Evolutionary conservation across 2,797 vertebrate genomes (phyloP).

Genomic region (Gymnoscopelus braueri): DNA sequence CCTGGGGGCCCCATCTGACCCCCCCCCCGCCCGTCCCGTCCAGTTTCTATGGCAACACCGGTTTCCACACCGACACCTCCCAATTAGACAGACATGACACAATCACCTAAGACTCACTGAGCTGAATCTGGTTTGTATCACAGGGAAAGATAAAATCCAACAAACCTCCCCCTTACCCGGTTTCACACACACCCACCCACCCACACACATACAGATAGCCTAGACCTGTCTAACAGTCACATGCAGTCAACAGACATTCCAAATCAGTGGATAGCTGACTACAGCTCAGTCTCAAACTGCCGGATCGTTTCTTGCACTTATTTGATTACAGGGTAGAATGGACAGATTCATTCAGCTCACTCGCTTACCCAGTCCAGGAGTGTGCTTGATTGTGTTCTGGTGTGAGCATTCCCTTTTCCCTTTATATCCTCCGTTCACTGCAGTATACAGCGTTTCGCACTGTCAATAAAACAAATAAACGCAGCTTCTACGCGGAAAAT

Average conservation of each 20-base stretch:
- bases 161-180: not conserved
- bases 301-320: slow-evolving; percentile 21
- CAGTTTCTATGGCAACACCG: slow-evolving; percentile 69
- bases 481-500: slow-evolving; percentile 31
- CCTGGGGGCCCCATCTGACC: slow-evolving; percentile 40
- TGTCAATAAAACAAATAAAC: slow-evolving; percentile 39
- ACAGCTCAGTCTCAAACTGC: slow-evolving; percentile 40
- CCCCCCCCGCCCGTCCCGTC: slow-evolving; percentile 34
- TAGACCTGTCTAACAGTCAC: slow-evolving; percentile 59
- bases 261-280: slow-evolving; percentile 61
- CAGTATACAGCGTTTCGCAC: slow-evolving; percentile 64
- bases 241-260: slow-evolving; percentile 65
- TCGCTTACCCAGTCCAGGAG: slow-evolving; percentile 72
- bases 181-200: slow-evolving; percentile 35
- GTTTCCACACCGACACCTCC: slow-evolving; percentile 66
- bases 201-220: slow-evolving; percentile 44
- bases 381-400: slow-evolving; percentile 42
- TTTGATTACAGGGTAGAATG: slow-evolving; percentile 59
- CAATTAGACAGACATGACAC: slow-evolving; percentile 72
- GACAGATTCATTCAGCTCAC: slow-evolving; percentile 49
- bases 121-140: slow-evolving; percentile 60
- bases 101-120: slow-evolving; percentile 60
- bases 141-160: slow-evolving; percentile 59
- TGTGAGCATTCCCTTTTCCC: slow-evolving; percentile 60
- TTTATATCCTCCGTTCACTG: slow-evolving; percentile 65